Base-by-base conservation (phyloP, 2,888 invertebrate genomes). In the Sepioteuthis lessoniana region DNA sequence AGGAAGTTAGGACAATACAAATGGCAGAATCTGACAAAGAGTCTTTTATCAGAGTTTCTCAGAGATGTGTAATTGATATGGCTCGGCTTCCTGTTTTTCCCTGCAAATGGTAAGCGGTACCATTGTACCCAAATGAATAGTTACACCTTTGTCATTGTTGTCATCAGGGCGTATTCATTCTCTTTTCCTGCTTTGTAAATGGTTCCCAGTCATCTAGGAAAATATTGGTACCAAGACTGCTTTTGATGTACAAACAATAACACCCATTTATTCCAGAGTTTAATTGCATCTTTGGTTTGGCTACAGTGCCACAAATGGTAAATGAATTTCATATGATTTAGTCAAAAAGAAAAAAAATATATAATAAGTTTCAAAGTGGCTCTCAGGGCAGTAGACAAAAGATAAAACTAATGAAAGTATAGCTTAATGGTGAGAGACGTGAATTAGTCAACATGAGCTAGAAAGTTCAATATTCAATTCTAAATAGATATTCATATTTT, bases 201-300 rank as follows among this genome's bases (percentile, higher is more conserved):
- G n/a, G 76, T 76, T 76, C n/a, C 55, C 55, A 55, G 55, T 55
- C 55, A 55, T 55, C 55, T 55, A 35, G 76, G n/a, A 76, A 76
- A 76, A 76, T 76, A 76, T 76, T 76, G 76, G 76, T 76, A 76
- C 76, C 76, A 76, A 76, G 16, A 19, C 76, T 31, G 76, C 76
- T 76, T 76, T 76, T 76, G 76, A 76, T 76, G 76, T 76, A n/a
- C 16, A n/a, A 76, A 76, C 76, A 76, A 76, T 76, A 76, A 76
- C 76, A 76, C 4, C 76, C 76, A 76, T 76, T 76, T 76, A 25
- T 76, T 76, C 35, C 76, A 76, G n/a, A 76, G 35, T 76, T 76
- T 76, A 76, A 76, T 76, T 76, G 76, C n/a, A 8, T 76, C 76
- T 76, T 76, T 35, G 35, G 76, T 76, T 76, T n/a, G 76, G n/a